phyloP scores from a whole-genome alignment of 2,888 invertebrate species.

The Anaspis maculata region DNA sequence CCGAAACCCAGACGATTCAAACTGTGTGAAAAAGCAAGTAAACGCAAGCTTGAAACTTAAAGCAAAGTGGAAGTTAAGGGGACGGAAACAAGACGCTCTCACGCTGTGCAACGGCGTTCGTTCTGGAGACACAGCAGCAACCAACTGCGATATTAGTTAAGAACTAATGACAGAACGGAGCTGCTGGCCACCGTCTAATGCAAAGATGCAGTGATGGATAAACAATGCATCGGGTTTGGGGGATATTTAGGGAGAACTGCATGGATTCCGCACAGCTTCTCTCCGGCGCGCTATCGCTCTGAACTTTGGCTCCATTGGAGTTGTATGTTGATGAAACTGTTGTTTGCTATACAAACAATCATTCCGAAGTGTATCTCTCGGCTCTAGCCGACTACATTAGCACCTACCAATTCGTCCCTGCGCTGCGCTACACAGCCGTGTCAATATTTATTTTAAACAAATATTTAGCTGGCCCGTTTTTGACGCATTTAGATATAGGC shows the following conservation, averaged over 20 bases:
- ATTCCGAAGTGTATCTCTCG: constrained; percentile 21
- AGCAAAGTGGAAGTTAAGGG: no score
- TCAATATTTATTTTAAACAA: constrained; percentile 11
- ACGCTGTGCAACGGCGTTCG: not conserved
- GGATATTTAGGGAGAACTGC: no score
- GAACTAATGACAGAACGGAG: no score
- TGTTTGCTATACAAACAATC: constrained; percentile 27
- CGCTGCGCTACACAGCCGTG: constrained; percentile 5
- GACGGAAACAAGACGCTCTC: no score
- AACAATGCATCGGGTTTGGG: no score
- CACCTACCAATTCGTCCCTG: constrained; percentile 14
- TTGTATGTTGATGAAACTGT: constrained; percentile 25
- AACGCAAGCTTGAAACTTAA: no score
- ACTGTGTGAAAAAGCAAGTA: no score
- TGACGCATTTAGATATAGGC: no score
- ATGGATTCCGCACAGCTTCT: no score
- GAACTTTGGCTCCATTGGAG: constrained; percentile 9
- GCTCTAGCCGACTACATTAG: constrained; percentile 20
- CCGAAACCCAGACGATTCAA: no score
- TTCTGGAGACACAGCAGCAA: not conserved
- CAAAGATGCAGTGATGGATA: no score
- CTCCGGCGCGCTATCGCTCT: not conserved
- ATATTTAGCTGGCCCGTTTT: constrained; percentile 11
- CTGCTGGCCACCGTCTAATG: no score
- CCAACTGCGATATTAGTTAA: not conserved